Base-by-base conservation (phyloP, 2,797 vertebrate genomes). In the Brachyrhaphis roseni region DNA sequence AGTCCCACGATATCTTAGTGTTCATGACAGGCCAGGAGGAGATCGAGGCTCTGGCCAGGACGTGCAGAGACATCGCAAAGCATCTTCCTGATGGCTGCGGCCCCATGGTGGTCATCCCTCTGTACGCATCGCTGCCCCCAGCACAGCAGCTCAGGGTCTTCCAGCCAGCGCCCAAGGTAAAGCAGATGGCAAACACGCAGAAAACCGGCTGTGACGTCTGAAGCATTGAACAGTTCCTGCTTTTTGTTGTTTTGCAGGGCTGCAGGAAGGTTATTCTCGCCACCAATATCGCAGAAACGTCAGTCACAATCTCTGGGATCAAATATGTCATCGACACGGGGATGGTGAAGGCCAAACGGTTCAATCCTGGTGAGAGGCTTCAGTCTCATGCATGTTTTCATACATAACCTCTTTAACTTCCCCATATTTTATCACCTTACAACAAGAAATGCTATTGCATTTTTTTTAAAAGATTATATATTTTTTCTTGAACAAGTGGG, bases 11-110 rank as follows among this genome's bases (percentile, higher is more conserved):
- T 78, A 97, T 99, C 91, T 93, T 99, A 83, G 98, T 99, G 75
- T 99, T 99, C 91, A 96, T 99, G 94, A 99, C 98, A 0, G 98
- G 98, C 62, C 98, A 99, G 94, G 98, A 99, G 90, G 98, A 99
- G 92, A 99, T 99, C 0, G 98, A 99, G 93, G 98, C 97, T 1
- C 96, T 98, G 94, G 97, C 97, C 31, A 97, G 97, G 94, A 98
- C 97, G 0, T 99, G 98, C 62, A 94, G 97, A 66, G 98, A 99
- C 83, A 96, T 99, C 13, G 91, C 97, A 28, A 98, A 97, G 83
- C 97, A 99, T 73, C 96, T 99, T 31, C 98, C 98, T 0, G 97
- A 97, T 0, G 91, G 96, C 90, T 97, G 97, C 34, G 92, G 96
- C 0, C 88, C 94, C 1, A 96, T 99, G 97, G 74, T 93, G 0